Evolutionary conservation across 2,888 invertebrate genomes (phyloP), one percentile per base, ranked within the genome.

Genomic region (Ischnus inquisitorius): DNA sequence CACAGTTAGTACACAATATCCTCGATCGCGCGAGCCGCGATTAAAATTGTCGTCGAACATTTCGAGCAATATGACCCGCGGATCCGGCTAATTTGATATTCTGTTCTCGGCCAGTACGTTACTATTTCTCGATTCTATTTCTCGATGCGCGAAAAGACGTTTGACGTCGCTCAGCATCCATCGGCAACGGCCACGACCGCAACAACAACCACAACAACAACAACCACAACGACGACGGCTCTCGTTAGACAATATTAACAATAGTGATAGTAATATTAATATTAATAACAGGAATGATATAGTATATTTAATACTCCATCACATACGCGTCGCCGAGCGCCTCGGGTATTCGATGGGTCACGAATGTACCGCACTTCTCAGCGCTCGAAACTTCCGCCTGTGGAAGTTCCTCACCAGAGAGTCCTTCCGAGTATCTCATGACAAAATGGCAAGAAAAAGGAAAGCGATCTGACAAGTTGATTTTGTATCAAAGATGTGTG

Each of bases 121-220:
- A 8, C 62, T 62, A 10, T 62, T 62, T 62, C 5, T 28, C 54
- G 19, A 28, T 34, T 39, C n/a, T 34, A 62, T 62, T 62, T 39
- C 34, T 62, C 62, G n/a, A 62, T 62, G 16, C 62, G 34, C 62
- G 16, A 62, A 34, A 62, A 34, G 62, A 62, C 34, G n/a, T 62
- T 62, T 39, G 62, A 39, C 16, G 34, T 28, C 62, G 16, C 34
- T 62, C 62, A 34, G 34, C n/a, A 34, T 5, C n/a, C n/a, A 8
- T 28, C 62, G 62, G 34, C 34, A 16, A 14, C 57, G 14, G 57
- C 57, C 3, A 10, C n/a, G 46, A 46, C 46, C 6, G 12, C 46
- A 46, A 46, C 46, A 46, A 46, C 46, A n/a, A 14, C 46, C 1
- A 14, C 46, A 46, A 14, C 46, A 46, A 46, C 46, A 0, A 46